A percentile compares a stretch with the other conserved stretches of the same genome.
These are phyloP conservation scores for Ginglymostoma cirratum DNA, from an alignment of 2,113 vertebrate genomes.

Conservation along the genomic window DNA sequence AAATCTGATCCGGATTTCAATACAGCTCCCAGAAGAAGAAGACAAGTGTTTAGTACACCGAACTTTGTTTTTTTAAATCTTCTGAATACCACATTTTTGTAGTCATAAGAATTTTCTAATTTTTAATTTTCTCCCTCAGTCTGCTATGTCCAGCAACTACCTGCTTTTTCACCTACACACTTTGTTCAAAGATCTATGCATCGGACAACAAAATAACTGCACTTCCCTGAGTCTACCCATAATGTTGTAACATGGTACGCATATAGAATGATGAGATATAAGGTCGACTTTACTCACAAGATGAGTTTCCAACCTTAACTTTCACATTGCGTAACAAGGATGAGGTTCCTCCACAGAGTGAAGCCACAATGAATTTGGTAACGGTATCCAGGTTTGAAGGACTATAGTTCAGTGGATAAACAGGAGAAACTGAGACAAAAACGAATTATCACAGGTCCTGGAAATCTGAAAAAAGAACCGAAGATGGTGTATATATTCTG, in stretches of 20 bases:
- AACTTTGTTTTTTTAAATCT: not conserved
- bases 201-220: too few species aligned
- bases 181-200: not conserved
- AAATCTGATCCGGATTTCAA: slow-evolving; percentile 18
- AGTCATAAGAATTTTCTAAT: not conserved
- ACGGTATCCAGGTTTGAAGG: not conserved
- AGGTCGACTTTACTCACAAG: too few species aligned
- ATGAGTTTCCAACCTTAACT: not conserved
- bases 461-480: not conserved
- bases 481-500: not conserved
- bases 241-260: not conserved
- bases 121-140: not conserved
- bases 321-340: not conserved
- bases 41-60: not conserved
- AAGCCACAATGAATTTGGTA: not conserved
- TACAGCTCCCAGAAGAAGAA: not conserved
- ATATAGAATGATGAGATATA: not conserved
- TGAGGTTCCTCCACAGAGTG: not conserved
- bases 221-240: not conserved
- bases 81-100: not conserved
- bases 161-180: not conserved
- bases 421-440: not conserved
- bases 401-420: not conserved
- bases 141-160: not conserved
- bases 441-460: not conserved